Evolutionary conservation across 2,113 vertebrate genomes (phyloP), one percentile per base, ranked within the genome.

Genomic region (Trichomycterus rosablanca): DNA sequence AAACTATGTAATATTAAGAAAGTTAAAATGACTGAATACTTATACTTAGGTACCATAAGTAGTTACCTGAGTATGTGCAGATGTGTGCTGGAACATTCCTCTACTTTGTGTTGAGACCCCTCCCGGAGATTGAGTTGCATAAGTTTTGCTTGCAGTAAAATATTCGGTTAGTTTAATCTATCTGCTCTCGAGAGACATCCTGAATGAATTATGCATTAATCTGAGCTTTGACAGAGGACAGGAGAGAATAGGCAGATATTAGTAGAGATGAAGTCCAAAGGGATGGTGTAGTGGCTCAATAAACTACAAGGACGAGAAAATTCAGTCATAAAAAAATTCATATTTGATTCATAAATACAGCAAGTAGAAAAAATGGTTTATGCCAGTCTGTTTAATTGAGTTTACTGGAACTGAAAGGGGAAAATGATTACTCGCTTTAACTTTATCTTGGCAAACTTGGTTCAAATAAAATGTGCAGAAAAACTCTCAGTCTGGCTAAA

Each of bases 391-490:
- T 81, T 66, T 46, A 59, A n/a, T n/a, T 11, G 73, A 73, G 66
- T 78, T 83, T 84, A 82, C 76, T 83, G 76, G 70, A 74, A 66
- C 23, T 63, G 63, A 62, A 18, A 53, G 14, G 28, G 74, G 65
- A 73, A 59, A 68, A 79, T 73, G 71, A 83, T 80, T 78, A 81
- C 79, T 80, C 66, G 67, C 68, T 74, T 73, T 58, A 74, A 63
- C 75, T 81, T 82, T 81, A 80, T 79, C 71, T 85, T 84, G 83
- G 83, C 83, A 83, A 86, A 80, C 84, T 66, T 73, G 73, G 73
- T 75, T 81, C 80, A 73, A 84, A 84, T 83, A 86, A 86, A 84
- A 73, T 28, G 44, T 65, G 58, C 57, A 75, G 62, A 79, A 78
- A 82, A 80, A 42, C 40, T 76, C 67, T 30, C 63, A 71, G 80